Evolutionary conservation across 2,888 invertebrate genomes (phyloP), one percentile per base, ranked within the genome.

Genomic region (Hartigia nigra): DNA sequence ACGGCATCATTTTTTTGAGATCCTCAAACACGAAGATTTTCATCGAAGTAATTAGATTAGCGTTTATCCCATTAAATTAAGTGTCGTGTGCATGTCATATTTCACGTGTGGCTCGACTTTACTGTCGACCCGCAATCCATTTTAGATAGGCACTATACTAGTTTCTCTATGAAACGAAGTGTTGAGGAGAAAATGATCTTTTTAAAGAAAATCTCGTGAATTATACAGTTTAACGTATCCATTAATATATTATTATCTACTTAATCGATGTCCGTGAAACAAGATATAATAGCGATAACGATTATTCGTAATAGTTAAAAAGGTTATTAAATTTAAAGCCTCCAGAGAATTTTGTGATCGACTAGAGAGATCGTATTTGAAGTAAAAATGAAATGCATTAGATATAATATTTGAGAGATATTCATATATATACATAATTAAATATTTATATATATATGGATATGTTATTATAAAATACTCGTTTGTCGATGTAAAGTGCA

Each of bases 81-180:
- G 82, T 86, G 87, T 87, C 84, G 84, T 87, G 79, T 87, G 86
- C 82, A 83, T 87, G 87, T 85, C 74, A 69, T 78, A 78, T 76
- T 39, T 70, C 39, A 55, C 31, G 37, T 14, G 69, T 35, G n/a
- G 70, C 12, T 12, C 78, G 75, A 35, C 75, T 76, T 37, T 77
- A 69, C 74, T 69, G 55, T 9, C 72, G 77, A 80, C 76, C 79
- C 77, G 81, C 76, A 77, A 79, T 79, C 77, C 79, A 82, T 76
- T 83, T 81, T 86, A 87, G 86, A 86, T 87, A 88, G 88, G 84
- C 82, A 86, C 85, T 87, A 86, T 84, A 84, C 81, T 80, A 81
- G 77, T 80, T 79, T 80, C 79, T 82, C 75, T 77, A 77, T 37
- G 23, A 70, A 39, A 77, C 78, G 37, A 72, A 35, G 74, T 77